phyloP scores from a whole-genome alignment of 1,140 invertebrate genomes.

The Apocrypta bakeri region DNA sequence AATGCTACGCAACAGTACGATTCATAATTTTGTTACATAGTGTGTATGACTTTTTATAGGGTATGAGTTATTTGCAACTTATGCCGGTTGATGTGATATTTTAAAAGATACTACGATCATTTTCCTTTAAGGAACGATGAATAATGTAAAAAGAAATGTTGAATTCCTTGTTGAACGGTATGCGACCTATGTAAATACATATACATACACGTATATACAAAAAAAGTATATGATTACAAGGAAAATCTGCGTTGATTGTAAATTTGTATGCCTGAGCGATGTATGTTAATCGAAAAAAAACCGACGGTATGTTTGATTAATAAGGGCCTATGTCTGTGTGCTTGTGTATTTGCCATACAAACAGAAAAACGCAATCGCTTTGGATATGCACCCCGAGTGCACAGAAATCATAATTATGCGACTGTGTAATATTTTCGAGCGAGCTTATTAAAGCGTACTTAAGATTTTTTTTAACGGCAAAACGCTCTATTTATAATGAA shows the following conservation, averaged over 20 bases:
- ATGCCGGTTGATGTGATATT: slow-evolving; percentile 50
- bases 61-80: background rate
- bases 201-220: slow-evolving; percentile 5
- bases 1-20: slow-evolving; percentile 34
- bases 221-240: slow-evolving; percentile 27
- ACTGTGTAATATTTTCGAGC: slow-evolving; percentile 26
- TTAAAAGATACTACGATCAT: slow-evolving; percentile 35
- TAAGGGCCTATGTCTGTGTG: slow-evolving; percentile 26
- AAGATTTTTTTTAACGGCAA: slow-evolving; percentile 29
- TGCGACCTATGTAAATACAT: slow-evolving; percentile 33
- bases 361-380: slow-evolving; percentile 15
- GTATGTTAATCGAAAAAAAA: slow-evolving; percentile 6
- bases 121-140: background rate
- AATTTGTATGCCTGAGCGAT: slow-evolving; percentile 40
- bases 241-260: slow-evolving; percentile 20
- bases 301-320: slow-evolving; percentile 10
- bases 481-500: slow-evolving; percentile 22
- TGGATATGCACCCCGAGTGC: background rate
- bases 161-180: slow-evolving; percentile 30
- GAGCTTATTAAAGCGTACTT: slow-evolving; percentile 27
- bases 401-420: background rate
- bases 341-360: slow-evolving; percentile 28
- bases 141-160: slow-evolving; percentile 48
- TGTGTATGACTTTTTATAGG: slow-evolving; percentile 38
- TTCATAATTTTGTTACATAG: slow-evolving; percentile 40